Conservation (phyloP, 2,797 vertebrate species). For the Helostoma temminkii region DNA sequence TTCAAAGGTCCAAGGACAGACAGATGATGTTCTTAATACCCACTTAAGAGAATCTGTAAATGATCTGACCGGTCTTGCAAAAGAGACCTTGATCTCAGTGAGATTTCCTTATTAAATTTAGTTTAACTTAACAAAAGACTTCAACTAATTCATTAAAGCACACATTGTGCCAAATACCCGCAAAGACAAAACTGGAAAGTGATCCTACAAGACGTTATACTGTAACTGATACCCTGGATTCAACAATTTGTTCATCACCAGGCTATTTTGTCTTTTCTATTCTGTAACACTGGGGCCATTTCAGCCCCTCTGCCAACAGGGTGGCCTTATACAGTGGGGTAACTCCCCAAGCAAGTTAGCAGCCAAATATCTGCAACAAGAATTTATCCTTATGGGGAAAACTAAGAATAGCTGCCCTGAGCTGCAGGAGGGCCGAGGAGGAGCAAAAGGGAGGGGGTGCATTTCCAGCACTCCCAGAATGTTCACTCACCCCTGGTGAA, state of each 20-base stretch:
- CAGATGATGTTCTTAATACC: too few relatives aligned
- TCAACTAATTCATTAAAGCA: neutral
- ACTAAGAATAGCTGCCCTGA: conserved; percentile 77
- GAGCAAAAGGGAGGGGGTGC: conserved; percentile 49
- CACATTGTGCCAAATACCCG: neutral
- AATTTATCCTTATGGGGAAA: conserved; percentile 77
- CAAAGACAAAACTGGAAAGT: neutral
- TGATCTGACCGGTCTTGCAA: too few relatives aligned
- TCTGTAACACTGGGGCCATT: conserved; percentile 25
- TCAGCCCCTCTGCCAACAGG: conserved; percentile 17
- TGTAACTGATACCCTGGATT: neutral
- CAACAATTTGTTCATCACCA: neutral
- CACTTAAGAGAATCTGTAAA: too few relatives aligned
- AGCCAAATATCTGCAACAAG: conserved; percentile 67
- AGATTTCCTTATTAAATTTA: too few relatives aligned
- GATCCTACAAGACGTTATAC: neutral
- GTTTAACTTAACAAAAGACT: too few relatives aligned
- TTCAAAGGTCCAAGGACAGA: too few relatives aligned
- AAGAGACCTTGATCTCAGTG: too few relatives aligned
- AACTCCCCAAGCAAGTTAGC: conserved; percentile 47
- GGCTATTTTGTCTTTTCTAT: conserved; percentile 11
- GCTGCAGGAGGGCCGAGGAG: conserved; percentile 62
- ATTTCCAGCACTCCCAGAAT: conserved; percentile 70
- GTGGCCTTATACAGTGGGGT: conserved; percentile 47
- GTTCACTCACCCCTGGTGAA: conserved; percentile 43